Base-by-base conservation (phyloP, 2,797 vertebrate genomes). In the Siniperca obscura region DNA sequence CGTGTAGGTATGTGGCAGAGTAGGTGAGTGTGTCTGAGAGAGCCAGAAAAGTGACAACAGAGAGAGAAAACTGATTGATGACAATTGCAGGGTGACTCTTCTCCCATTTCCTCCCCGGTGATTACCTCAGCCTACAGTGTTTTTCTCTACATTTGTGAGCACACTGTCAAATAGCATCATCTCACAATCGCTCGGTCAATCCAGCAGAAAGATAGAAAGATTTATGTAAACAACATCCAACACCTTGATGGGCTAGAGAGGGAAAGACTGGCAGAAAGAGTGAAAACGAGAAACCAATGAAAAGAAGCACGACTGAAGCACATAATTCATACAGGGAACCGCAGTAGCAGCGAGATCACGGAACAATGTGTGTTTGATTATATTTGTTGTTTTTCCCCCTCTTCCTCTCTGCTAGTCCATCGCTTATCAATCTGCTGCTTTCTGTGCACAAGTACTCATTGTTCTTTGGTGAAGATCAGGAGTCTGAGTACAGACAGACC, bases 161-260 rank as follows among this genome's bases (percentile, higher is more conserved):
- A 61, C 83, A 25, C 84, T 87, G 82, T 92, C 80, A 91, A 88
- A 82, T 82, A 76, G 81, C 76, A 61, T 77, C 80, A 75, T 85
- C 83, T 76, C 62, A 38, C 67, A 53, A 68, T 65, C 27, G 8
- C 64, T 74, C 55, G 27, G 25, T 81, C 60, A 78, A 74, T 59
- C 66, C 59, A 10, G 36, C 68, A 68, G 53, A 85, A 53, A 81
- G 72, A 81, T 0, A n/a, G 38, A 85, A 46, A 71, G 59, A 70
- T 85, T 85, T 76, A 65, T 78, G 78, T 81, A 81, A 93, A 92
- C 74, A 86, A 27, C 85, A 83, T 87, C 83, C 65, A 81, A 86
- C 81, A 87, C 80, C 74, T 74, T 65, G 60, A 84, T 46, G 22
- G 25, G 53, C 70, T 7, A 3, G 53, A 81, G 80, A 81, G 52